Evolutionary conservation across 2,113 vertebrate species (phyloP).

Genomic region (Hystrix brachyura): DNA sequence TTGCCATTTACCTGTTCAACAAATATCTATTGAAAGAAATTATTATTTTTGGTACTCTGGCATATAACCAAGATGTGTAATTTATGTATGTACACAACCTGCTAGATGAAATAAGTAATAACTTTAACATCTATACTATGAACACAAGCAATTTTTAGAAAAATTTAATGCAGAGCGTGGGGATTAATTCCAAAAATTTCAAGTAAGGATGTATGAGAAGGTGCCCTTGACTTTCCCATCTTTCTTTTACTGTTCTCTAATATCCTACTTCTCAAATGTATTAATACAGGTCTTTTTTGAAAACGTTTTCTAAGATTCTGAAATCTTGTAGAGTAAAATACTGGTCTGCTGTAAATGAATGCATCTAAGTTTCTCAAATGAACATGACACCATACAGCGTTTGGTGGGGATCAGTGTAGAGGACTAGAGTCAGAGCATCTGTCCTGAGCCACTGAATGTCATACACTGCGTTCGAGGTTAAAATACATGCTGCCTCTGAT

Average conservation of each 20-base stretch:
- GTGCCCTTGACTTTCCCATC: neutral
- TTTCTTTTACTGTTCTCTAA: neutral
- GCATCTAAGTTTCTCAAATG: neutral
- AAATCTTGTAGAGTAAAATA: neutral
- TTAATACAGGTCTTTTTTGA: neutral
- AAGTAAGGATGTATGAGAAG: neutral
- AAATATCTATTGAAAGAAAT: neutral
- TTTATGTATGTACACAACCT: neutral
- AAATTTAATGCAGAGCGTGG: neutral
- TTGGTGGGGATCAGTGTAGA: neutral
- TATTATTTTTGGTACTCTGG: neutral
- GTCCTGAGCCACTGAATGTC: conserved; percentile 74
- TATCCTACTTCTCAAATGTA: neutral
- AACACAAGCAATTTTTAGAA: neutral
- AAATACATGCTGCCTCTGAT: conserved; percentile 70
- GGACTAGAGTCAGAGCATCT: conserved; percentile 40
- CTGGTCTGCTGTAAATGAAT: neutral
- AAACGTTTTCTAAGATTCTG: neutral
- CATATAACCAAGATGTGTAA: neutral
- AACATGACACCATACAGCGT: neutral
- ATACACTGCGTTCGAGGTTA: conserved; percentile 45
- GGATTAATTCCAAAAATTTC: conserved; percentile 6
- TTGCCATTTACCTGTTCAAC: conserved; percentile 2
- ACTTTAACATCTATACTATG: neutral
- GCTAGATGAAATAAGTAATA: neutral